Base-by-base conservation (phyloP, 2,113 vertebrate species). In the Crotophaga sulcirostris region DNA sequence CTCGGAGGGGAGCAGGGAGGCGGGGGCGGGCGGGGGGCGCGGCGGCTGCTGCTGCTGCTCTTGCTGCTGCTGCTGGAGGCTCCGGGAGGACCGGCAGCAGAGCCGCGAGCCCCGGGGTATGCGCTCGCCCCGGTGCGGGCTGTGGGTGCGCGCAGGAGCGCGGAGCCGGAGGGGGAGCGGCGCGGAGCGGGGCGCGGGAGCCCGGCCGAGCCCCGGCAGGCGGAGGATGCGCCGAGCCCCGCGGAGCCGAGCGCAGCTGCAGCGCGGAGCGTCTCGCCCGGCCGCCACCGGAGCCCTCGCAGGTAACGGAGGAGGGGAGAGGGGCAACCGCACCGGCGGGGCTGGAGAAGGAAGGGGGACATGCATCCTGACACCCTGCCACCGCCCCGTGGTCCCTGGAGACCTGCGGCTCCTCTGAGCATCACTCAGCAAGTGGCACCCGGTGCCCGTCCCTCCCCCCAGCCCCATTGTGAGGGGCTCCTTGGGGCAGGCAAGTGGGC, bases 191-290 rank as follows among this genome's bases (percentile, higher is more conserved):
- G 84, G 84, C 88, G 89, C 17, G 38, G 76, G 86, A 94, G 86
- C 89, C 90, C 81, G 70, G 81, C 36, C 8, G 81, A 86, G 77
- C 96, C 94, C 83, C n/a, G 96, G 80, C 38, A 63, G 68, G 91
- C 93, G 47, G 67, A 92, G 92, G 89, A 95, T 89, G 86, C 34
- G 90, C 87, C 91, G 77, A 70, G 90, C 94, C 93, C 95, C 89
- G 92, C 24, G 44, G 86, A 74, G 74, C 73, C 91, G 90, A 91
- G 69, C 47, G 31, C 92, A 92, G 95, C 87, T 83, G 84, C 95
- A 92, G 59, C 80, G 63, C 90, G 94, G 92, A 45, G 84, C 82
- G 9, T 66, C 86, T 56, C 76, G 58, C 87, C 75, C 63, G 84
- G 73, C 83, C 68, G 68, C 87, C 83, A 72, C 62, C 91, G 84